Evolutionary conservation across 2,888 invertebrate genomes (phyloP).

Genomic region (Polydrusus pterygomalis): DNA sequence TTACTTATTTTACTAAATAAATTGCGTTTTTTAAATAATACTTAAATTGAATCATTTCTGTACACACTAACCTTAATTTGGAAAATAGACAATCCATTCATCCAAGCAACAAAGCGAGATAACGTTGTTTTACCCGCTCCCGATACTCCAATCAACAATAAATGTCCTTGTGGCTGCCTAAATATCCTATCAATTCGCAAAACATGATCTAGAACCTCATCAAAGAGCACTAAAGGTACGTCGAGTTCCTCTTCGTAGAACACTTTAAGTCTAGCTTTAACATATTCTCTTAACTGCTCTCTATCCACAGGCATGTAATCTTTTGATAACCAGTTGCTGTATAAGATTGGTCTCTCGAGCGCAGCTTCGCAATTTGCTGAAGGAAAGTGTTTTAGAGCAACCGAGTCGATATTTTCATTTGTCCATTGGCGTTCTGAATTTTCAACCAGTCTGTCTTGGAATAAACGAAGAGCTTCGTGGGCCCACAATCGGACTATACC

Average conservation of each 20-base stretch:
- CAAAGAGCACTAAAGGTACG: conserved; percentile 97
- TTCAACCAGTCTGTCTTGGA: conserved; percentile 96
- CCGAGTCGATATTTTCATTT: conserved; percentile 96
- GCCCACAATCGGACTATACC: conserved; percentile 99
- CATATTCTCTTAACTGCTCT: conserved; percentile 96
- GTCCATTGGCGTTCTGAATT: conserved; percentile 98
- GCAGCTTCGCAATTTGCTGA: conserved; percentile 80
- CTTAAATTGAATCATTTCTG: background rate
- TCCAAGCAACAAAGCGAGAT: conserved; percentile 99
- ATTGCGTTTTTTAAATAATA: no score
- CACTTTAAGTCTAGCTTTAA: conserved; percentile 95
- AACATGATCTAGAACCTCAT: conserved; percentile 99
- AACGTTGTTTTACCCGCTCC: conserved; percentile 99
- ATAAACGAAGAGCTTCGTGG: conserved; percentile 97
- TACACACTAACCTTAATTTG: conserved; percentile 84
- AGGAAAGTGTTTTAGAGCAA: conserved; percentile 96
- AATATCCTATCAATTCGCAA: conserved; percentile 99
- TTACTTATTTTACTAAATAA: no score
- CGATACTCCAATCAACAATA: conserved; percentile 97
- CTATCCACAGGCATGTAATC: conserved; percentile 98
- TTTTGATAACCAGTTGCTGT: conserved; percentile 99
- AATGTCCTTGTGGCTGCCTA: conserved; percentile 98
- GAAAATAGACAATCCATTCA: conserved; percentile 99
- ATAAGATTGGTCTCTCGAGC: conserved; percentile 94
- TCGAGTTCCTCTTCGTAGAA: conserved; percentile 99